A percentile compares a stretch with the other conserved stretches of the same genome.
Conservation (phyloP, 2,113 vertebrate species). For the Lathamus discolor region DNA sequence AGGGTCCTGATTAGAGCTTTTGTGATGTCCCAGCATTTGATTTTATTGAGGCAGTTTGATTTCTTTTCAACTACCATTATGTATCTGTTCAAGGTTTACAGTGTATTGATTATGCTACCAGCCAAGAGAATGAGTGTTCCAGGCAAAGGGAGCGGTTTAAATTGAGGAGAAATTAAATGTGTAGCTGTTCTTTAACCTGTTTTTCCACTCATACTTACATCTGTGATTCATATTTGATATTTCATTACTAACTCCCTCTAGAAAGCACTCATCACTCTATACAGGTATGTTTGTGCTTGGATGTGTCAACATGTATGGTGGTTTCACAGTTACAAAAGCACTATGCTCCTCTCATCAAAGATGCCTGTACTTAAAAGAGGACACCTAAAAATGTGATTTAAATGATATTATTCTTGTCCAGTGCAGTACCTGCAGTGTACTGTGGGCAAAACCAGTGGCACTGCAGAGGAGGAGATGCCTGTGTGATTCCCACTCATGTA, state of each 20-base stretch:
- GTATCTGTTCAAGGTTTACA: background rate
- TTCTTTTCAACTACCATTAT: background rate
- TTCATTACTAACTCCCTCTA: background rate
- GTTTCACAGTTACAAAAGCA: background rate
- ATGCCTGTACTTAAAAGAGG: background rate
- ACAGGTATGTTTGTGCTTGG: background rate
- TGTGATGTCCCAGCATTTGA: background rate
- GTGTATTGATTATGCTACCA: background rate
- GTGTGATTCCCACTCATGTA: background rate
- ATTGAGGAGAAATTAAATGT: background rate
- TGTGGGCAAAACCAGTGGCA: background rate
- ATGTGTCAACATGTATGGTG: background rate
- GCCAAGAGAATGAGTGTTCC: background rate
- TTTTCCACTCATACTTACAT: background rate
- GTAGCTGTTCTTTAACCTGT: background rate
- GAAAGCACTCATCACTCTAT: background rate
- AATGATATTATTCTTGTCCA: background rate
- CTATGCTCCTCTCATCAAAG: background rate
- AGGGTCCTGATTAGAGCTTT: background rate
- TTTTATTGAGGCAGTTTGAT: background rate
- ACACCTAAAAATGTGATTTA: background rate
- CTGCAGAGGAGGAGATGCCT: background rate
- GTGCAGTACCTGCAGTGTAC: background rate
- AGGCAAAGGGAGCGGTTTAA: background rate
- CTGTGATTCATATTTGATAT: background rate